phyloP scores from a whole-genome alignment of 2,888 invertebrate genomes.

The Melanotus villosus region DNA sequence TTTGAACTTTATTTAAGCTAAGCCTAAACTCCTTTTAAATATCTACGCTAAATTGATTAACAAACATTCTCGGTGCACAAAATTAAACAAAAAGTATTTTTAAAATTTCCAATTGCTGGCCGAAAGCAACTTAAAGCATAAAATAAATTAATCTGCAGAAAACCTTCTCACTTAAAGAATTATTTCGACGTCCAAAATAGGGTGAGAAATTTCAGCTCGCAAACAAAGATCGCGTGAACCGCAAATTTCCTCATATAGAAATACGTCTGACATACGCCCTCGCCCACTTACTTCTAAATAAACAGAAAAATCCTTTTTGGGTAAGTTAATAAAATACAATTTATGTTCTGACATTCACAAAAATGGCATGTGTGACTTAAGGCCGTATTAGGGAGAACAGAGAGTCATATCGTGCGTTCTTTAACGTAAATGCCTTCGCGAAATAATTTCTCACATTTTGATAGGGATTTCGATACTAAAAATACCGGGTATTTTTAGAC shows the following conservation, averaged over 20 bases:
- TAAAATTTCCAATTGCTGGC: too few relatives aligned
- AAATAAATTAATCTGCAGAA: background rate
- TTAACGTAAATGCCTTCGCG: too few relatives aligned
- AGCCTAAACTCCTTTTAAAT: too few relatives aligned
- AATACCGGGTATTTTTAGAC: slow-evolving; percentile 12
- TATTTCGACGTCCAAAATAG: background rate
- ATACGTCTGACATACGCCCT: slow-evolving; percentile 24
- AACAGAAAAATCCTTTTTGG: slow-evolving; percentile 47
- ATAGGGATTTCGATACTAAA: slow-evolving; percentile 26
- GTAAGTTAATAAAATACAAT: slow-evolving; percentile 44
- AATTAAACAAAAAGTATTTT: too few relatives aligned
- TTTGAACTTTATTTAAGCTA: too few relatives aligned
- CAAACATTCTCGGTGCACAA: too few relatives aligned
- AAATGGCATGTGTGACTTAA: slow-evolving; percentile 33
- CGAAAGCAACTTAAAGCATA: too few relatives aligned
- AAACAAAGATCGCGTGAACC: slow-evolving; percentile 18
- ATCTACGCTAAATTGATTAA: too few relatives aligned
- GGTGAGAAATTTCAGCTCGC: background rate
- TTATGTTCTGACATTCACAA: slow-evolving; percentile 37
- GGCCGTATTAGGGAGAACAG: slow-evolving; percentile 32
- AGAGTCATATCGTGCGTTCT: slow-evolving; percentile 21
- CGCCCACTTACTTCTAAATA: slow-evolving; percentile 40
- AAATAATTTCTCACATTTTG: slow-evolving; percentile 15
- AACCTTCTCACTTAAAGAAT: background rate
- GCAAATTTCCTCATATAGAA: slow-evolving; percentile 8